A percentile compares a stretch with the other conserved stretches of the same genome.
Conservation (phyloP, 2,888 invertebrate species). For the Andrena fulva region DNA sequence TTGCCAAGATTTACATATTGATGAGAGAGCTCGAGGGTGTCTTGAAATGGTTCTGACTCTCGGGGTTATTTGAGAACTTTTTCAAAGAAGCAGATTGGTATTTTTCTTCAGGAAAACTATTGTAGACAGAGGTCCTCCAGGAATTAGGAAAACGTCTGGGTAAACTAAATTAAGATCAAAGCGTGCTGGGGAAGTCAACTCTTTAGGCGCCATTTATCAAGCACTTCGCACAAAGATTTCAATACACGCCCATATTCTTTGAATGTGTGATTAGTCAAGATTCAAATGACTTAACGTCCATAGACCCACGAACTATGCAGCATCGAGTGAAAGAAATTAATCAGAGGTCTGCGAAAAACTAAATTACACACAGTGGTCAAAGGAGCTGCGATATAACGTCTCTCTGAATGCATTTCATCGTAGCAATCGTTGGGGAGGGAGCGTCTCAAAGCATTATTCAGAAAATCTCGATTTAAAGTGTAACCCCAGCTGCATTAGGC, state of each 20-base stretch:
- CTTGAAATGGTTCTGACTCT: too few species aligned
- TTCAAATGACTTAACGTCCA: neutral
- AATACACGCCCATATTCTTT: neutral
- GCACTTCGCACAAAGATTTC: neutral
- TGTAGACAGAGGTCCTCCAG: too few species aligned
- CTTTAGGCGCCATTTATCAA: neutral
- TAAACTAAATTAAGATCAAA: too few species aligned
- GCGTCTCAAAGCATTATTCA: conserved; percentile 14
- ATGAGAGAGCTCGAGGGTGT: too few species aligned
- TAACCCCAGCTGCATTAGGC: conserved; percentile 35
- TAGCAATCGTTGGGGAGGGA: neutral
- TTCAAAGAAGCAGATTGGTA: too few species aligned
- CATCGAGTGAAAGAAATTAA: neutral
- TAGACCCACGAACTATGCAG: neutral
- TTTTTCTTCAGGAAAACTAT: too few species aligned
- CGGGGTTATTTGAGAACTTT: too few species aligned
- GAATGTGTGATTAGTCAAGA: neutral
- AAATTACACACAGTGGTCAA: neutral
- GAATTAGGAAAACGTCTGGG: too few species aligned
- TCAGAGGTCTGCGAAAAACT: neutral
- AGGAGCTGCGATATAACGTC: neutral
- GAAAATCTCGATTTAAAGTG: conserved; percentile 34
- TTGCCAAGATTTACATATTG: too few species aligned
- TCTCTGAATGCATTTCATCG: neutral
- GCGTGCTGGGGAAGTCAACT: neutral